Conservation (phyloP, 2,797 vertebrate genomes). For the Huso huso region DNA sequence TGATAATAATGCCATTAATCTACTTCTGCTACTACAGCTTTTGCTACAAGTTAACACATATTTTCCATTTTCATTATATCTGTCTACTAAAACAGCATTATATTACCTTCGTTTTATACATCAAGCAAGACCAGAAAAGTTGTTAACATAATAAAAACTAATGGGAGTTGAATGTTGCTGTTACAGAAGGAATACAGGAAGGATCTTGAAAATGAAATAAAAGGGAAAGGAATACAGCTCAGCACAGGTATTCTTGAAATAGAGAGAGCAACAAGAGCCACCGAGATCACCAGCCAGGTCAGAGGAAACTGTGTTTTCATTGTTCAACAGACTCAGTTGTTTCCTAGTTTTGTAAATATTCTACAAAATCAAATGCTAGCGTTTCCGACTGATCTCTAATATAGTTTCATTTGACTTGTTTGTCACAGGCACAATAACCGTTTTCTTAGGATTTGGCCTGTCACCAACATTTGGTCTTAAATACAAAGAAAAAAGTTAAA, state of each 20-base stretch:
- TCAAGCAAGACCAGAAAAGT: neutral
- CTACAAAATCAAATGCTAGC: neutral
- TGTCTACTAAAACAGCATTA: neutral
- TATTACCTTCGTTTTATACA: neutral
- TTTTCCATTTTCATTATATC: neutral
- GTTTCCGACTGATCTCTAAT: neutral
- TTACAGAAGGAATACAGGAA: slow-evolving; percentile 50
- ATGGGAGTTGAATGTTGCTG: neutral
- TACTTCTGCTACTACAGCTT: neutral
- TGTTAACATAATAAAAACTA: neutral
- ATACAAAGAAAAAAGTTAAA: neutral
- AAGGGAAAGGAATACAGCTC: slow-evolving; percentile 55
- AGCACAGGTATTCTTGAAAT: slow-evolving; percentile 51
- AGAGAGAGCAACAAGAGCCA: slow-evolving; percentile 47
- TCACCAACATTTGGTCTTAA: neutral
- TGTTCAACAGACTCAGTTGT: neutral
- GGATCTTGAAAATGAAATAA: slow-evolving; percentile 44
- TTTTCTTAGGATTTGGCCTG: neutral
- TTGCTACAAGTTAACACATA: neutral
- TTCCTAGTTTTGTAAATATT: neutral
- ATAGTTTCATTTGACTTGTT: neutral
- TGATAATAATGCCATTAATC: neutral
- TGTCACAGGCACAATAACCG: neutral
- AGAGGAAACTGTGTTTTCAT: neutral
- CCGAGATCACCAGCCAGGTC: slow-evolving; percentile 42